A percentile compares a stretch with the other conserved stretches of the same genome.
Conservation (phyloP, 2,888 invertebrate species). For the Ditula angustiorana region DNA sequence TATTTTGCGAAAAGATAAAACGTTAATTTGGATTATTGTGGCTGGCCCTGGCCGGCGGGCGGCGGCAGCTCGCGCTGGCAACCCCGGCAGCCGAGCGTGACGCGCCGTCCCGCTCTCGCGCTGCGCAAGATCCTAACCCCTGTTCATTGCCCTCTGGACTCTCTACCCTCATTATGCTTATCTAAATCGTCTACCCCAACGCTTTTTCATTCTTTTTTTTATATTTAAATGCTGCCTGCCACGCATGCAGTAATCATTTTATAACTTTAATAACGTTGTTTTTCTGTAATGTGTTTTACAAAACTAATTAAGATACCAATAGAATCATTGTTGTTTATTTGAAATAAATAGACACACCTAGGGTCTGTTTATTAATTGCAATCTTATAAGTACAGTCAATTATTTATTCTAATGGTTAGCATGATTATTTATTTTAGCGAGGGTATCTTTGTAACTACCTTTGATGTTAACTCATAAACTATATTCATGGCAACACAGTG, state of each 20-base stretch:
- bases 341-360: neutral
- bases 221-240: neutral
- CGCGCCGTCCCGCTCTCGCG: slow-evolving; percentile 59
- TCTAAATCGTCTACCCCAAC: slow-evolving; percentile 28
- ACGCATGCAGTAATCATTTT: neutral
- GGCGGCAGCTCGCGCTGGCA: slow-evolving; percentile 49
- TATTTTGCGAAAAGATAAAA: neutral
- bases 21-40: neutral
- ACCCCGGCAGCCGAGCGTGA: slow-evolving; percentile 75
- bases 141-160: slow-evolving; percentile 65
- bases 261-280: neutral
- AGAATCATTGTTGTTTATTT: neutral
- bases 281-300: neutral
- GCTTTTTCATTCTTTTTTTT: slow-evolving; percentile 4
- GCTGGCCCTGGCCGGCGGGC: slow-evolving; percentile 33
- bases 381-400: neutral
- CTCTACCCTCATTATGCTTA: slow-evolving; percentile 61
- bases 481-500: slow-evolving; percentile 13
- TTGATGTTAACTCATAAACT: neutral
- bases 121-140: slow-evolving; percentile 51
- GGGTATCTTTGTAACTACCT: neutral
- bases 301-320: neutral
- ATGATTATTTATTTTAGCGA: neutral
- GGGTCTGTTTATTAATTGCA: neutral
- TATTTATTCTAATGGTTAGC: neutral